These are phyloP conservation scores for Limnephilus auricula DNA, from an alignment of 2,888 invertebrate species.

Conservation along the genomic window DNA sequence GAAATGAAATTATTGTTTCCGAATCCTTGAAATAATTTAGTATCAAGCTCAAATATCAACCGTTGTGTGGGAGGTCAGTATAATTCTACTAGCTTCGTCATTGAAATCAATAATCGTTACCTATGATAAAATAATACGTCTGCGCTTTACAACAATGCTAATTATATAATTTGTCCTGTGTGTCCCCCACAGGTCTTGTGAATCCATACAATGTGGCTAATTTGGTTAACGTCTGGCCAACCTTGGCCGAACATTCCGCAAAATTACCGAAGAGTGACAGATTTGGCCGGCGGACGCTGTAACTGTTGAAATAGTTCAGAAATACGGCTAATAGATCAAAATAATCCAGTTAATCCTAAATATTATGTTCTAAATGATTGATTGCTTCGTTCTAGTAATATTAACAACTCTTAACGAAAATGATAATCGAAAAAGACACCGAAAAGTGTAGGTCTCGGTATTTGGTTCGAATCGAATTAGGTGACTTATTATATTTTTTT, in stretches of 20 bases:
- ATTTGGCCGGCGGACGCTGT: not conserved
- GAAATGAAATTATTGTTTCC: not conserved
- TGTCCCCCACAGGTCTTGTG: not conserved
- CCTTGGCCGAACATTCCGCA: slow-evolving; percentile 1
- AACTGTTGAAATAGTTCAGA: not conserved
- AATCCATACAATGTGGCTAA: slow-evolving; percentile 41
- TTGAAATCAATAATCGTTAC: not conserved
- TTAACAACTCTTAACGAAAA: no score
- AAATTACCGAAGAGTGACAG: slow-evolving; percentile 21
- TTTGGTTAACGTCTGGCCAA: slow-evolving; percentile 23
- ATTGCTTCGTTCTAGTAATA: not conserved
- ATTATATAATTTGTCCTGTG: not conserved
- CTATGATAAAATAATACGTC: not conserved
- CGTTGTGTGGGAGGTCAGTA: not conserved
- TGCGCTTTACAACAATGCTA: not conserved
- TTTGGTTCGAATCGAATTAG: no score
- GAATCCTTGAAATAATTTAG: not conserved
- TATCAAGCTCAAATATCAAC: not conserved
- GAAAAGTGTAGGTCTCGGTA: no score
- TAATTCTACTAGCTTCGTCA: not conserved
- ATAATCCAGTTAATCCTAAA: not conserved
- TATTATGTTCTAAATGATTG: not conserved
- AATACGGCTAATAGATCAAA: not conserved
- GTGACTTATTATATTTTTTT: no score
- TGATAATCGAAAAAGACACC: no score